phyloP scores from a whole-genome alignment of 1,140 invertebrate species.

The Ips nitidus region DNA sequence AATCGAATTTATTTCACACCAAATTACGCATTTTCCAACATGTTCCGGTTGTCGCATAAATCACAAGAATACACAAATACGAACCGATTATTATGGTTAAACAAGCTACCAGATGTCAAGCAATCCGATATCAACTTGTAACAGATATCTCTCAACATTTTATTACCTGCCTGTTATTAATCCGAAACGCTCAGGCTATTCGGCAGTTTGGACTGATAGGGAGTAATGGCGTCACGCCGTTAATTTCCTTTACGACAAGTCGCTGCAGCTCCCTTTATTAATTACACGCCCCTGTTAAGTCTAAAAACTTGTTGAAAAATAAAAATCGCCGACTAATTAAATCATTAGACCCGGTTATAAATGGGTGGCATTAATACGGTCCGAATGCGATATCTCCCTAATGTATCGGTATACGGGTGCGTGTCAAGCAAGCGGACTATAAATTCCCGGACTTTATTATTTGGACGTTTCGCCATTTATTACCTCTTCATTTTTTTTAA shows the following conservation, averaged over 20 bases:
- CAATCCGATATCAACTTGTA: constrained; percentile 35
- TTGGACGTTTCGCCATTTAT: constrained; percentile 24
- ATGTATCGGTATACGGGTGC: constrained; percentile 1
- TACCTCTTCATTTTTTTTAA: constrained; percentile 26
- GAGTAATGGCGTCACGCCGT: neutral
- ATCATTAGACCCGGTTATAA: too few relatives aligned
- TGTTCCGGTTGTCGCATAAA: constrained; percentile 17
- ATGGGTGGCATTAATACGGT: too few relatives aligned
- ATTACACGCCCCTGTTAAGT: too few relatives aligned
- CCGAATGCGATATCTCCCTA: neutral
- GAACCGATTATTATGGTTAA: constrained; percentile 33
- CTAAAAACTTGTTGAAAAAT: too few relatives aligned
- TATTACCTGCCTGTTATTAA: constrained; percentile 37
- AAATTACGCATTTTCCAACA: too few relatives aligned
- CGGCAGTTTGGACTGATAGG: constrained; percentile 7
- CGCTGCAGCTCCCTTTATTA: too few relatives aligned
- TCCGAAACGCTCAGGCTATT: constrained; percentile 23
- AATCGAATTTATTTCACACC: too few relatives aligned
- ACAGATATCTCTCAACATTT: constrained; percentile 37
- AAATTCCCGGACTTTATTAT: constrained; percentile 26
- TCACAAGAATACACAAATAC: constrained; percentile 14
- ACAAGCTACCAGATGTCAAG: constrained; percentile 38
- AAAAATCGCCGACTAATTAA: too few relatives aligned
- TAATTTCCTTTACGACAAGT: neutral
- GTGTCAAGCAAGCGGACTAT: constrained; percentile 18